phyloP scores from a whole-genome alignment of 37 sponge, comb jelly and placozoan genomes.

The Sycon ciliatum region DNA sequence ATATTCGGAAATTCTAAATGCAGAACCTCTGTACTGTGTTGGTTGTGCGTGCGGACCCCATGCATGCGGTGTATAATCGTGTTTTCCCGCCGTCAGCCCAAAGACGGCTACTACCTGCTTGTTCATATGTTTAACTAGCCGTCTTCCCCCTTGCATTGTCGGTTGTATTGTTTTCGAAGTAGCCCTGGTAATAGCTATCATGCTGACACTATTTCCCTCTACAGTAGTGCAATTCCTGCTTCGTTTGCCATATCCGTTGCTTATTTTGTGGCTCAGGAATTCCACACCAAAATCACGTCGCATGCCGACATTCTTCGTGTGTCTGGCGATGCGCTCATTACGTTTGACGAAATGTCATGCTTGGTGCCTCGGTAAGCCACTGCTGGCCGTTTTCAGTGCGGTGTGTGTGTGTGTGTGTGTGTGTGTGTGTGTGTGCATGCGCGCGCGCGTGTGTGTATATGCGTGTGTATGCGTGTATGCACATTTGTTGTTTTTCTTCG shows the following conservation, averaged over 20 bases:
- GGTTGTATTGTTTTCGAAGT: no score
- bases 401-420: background rate
- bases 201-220: no score
- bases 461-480: background rate
- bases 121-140: no score
- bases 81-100: no score
- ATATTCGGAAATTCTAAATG: no score
- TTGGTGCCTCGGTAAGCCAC: constrained; percentile 78
- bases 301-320: constrained; percentile 88
- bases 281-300: constrained; percentile 65
- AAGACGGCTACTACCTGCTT: no score
- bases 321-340: constrained; percentile 85
- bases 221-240: no score
- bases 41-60: no score
- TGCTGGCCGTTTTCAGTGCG: no score
- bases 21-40: background rate
- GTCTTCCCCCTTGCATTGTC: no score
- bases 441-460: background rate
- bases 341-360: constrained; percentile 68
- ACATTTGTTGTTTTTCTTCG: background rate
- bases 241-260: background rate
- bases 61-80: no score
- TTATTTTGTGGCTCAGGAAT: constrained; percentile 32
- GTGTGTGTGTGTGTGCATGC: background rate
- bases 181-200: no score